These are phyloP conservation scores for Seira ritae DNA, from an alignment of 2,888 invertebrate species.

Conservation along the genomic window DNA sequence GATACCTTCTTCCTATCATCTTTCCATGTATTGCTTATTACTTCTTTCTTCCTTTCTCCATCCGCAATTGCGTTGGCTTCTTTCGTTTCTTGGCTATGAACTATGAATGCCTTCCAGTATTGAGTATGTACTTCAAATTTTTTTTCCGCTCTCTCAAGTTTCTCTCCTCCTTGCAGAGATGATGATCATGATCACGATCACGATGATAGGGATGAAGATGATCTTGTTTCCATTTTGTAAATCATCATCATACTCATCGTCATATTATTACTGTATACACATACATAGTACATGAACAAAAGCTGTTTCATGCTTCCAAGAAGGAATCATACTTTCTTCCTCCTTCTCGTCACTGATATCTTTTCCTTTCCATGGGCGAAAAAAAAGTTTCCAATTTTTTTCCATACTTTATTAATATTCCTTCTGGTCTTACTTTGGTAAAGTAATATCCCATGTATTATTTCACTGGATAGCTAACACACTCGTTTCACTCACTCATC, in stretches of 20 bases:
- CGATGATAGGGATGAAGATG: too few relatives aligned
- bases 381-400: slow-evolving; percentile 14
- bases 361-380: slow-evolving; percentile 1
- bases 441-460: slow-evolving; percentile 16
- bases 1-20: too few relatives aligned
- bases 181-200: too few relatives aligned
- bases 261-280: neutral
- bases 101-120: neutral
- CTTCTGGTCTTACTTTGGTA: slow-evolving; percentile 13
- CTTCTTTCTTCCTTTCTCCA: too few relatives aligned
- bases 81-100: neutral
- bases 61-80: neutral
- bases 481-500: slow-evolving; percentile 2
- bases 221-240: too few relatives aligned
- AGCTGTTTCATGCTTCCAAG: neutral
- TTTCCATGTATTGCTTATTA: too few relatives aligned
- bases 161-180: neutral
- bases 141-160: neutral
- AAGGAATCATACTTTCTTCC: neutral
- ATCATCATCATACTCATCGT: slow-evolving; percentile 2
- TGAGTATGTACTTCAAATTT: neutral
- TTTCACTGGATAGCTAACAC: slow-evolving; percentile 16
- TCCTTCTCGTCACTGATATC: neutral
- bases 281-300: too few relatives aligned
- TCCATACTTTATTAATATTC: slow-evolving; percentile 15